Percentiles rank a stretch among this genome's conserved stretches.
These are phyloP conservation scores for Eretmocerus hayati DNA, from an alignment of 2,888 invertebrate genomes.

Conservation along the genomic window DNA sequence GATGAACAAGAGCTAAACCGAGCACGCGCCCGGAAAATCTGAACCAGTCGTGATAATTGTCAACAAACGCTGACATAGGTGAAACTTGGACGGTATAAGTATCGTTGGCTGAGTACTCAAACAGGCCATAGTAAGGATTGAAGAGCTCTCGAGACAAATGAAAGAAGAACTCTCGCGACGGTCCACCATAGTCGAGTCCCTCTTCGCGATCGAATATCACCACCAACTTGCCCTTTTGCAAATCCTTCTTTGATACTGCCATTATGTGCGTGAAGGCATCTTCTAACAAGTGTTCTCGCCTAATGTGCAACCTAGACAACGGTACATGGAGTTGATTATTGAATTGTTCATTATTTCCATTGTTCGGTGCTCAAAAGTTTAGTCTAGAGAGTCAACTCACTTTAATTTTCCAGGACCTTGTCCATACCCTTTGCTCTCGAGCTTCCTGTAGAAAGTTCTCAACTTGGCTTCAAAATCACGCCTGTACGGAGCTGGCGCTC, in stretches of 20 bases:
- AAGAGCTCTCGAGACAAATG: constrained; percentile 93
- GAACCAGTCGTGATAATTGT: constrained; percentile 97
- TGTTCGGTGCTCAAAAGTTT: background rate
- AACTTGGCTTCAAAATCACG: constrained; percentile 93
- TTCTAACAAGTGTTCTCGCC: constrained; percentile 87
- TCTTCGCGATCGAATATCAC: constrained; percentile 94
- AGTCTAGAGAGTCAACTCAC: constrained; percentile 57
- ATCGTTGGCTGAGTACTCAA: constrained; percentile 97
- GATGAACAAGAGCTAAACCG: constrained; percentile 92
- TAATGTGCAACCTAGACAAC: constrained; percentile 79
- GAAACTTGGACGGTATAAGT: constrained; percentile 94
- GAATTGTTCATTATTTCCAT: too few species aligned
- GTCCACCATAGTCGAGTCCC: constrained; percentile 96
- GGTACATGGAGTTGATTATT: too few species aligned
- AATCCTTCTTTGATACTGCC: constrained; percentile 90
- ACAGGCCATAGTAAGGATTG: constrained; percentile 96
- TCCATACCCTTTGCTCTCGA: constrained; percentile 94
- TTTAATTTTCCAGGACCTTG: constrained; percentile 96
- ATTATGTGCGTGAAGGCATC: constrained; percentile 95
- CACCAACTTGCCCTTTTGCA: constrained; percentile 90
- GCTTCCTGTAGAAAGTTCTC: constrained; percentile 85
- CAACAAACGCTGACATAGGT: constrained; percentile 94
- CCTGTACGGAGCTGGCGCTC: constrained; percentile 85
- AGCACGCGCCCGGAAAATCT: constrained; percentile 91
- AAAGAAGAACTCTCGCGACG: constrained; percentile 96